A percentile compares a stretch with the other conserved stretches of the same genome.
phyloP scores from a whole-genome alignment of 30 jellyfish, hydroid and myxozoan genomes.

The Sanderia malayensis region DNA sequence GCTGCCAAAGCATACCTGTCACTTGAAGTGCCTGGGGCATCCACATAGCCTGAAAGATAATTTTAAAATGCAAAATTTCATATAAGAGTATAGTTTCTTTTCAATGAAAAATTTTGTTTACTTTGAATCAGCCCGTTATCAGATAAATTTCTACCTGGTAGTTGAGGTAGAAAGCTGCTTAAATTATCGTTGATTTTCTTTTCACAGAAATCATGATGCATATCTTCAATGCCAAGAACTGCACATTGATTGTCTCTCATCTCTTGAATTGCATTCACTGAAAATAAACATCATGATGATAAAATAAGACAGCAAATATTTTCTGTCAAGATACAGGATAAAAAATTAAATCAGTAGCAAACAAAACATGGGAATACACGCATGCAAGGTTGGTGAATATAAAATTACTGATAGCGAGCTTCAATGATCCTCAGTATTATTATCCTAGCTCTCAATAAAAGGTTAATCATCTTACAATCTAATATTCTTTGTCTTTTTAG shows the following conservation, averaged over 20 bases:
- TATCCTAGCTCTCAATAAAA: background rate
- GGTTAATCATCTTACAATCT: background rate
- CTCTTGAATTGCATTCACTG: slow-evolving; percentile 14
- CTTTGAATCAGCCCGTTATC: too few species aligned
- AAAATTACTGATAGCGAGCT: background rate
- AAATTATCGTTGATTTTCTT: slow-evolving; percentile 66
- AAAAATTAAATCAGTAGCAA: too few species aligned
- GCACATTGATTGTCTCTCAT: slow-evolving; percentile 55
- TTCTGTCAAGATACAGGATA: background rate
- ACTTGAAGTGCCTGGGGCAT: slow-evolving; percentile 66
- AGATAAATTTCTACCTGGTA: too few species aligned
- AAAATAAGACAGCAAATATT: background rate
- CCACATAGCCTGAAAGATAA: slow-evolving; percentile 65
- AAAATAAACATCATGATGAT: too few species aligned
- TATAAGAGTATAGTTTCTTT: too few species aligned
- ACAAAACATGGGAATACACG: too few species aligned
- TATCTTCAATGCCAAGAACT: slow-evolving; percentile 68
- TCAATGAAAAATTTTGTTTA: too few species aligned
- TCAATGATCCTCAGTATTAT: background rate
- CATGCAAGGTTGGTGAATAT: too few species aligned
- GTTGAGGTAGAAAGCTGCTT: slow-evolving; percentile 78
- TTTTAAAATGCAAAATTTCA: too few species aligned
- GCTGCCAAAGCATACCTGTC: slow-evolving; percentile 75
- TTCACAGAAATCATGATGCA: slow-evolving; percentile 51
- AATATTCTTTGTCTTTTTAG: slow-evolving; percentile 45